phyloP scores from a whole-genome alignment of 2,888 invertebrate species.

The Erebia ligea region DNA sequence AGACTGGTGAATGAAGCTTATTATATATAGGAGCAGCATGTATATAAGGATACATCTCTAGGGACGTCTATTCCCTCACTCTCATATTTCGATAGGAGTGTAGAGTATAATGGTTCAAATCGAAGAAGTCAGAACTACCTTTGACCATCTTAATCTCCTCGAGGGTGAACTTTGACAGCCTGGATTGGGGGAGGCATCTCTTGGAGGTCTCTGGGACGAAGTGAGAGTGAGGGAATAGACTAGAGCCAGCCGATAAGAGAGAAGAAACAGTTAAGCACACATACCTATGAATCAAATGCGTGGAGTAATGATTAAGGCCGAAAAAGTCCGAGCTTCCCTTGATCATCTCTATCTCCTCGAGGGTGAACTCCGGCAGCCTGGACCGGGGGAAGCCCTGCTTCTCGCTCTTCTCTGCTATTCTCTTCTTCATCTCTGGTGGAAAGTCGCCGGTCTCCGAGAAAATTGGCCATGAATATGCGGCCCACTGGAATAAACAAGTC shows the following conservation, averaged over 20 bases:
- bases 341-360: neutral
- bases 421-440: conserved; percentile 17
- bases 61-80: no score
- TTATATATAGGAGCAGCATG: no score
- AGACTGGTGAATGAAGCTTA: no score
- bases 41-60: no score
- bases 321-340: conserved; percentile 14
- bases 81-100: neutral
- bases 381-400: conserved; percentile 17
- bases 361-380: conserved; percentile 11
- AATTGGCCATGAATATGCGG: conserved; percentile 5
- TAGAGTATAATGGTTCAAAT: conserved; percentile 5
- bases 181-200: no score
- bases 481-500: conserved; percentile 1
- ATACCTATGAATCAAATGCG: neutral
- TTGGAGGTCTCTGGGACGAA: no score
- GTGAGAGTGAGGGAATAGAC: no score
- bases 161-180: no score
- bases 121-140: conserved; percentile 15
- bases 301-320: conserved; percentile 9
- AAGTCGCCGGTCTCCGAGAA: conserved; percentile 14
- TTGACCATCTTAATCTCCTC: neutral
- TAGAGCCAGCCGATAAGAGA: no score
- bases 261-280: neutral
- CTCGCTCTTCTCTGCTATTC: conserved; percentile 1